Base-by-base conservation (phyloP, 2,888 invertebrate genomes). In the Galeopsomyia nigrocyanea region DNA sequence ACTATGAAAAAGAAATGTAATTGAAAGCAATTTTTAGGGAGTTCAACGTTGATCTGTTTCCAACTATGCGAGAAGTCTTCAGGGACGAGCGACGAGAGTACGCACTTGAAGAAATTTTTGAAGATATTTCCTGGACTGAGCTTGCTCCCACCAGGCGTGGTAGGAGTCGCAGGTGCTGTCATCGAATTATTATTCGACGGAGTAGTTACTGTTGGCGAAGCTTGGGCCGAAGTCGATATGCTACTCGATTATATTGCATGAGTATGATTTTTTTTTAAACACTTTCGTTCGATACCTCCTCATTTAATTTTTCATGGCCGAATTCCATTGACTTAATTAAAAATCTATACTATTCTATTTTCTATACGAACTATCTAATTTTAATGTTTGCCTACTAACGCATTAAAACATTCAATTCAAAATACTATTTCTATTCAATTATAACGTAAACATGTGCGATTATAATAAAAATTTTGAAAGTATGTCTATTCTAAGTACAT, bases 51-150 rank as follows among this genome's bases (percentile, higher is more conserved):
- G 58, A 57, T 63, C 60, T 68, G 17, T 61, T 75, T 75, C 68
- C 75, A 75, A 72, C 75, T 75, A 66, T 50, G 68, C 57, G 83
- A 73, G n/a, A n/a, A n/a, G 75, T 80, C 78, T 79, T 81, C 79
- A 76, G 78, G 75, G 79, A 77, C 78, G 80, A 81, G 79, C 79
- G 77, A 64, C 65, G 76, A 78, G 75, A 78, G 88, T 88, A 88
- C 89, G 91, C 95, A 96, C 96, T 96, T 96, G 93, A 96, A 96
- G 90, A 96, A 95, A 90, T 95, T 96, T 91, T 96, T 96, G 92
- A 96, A 95, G 89, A 96, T 95, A 90, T 93, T 93, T 87, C 93
- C 93, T 73, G 94, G 92, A 82, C 95, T 94, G 85, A 95, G 92
- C 88, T 94, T 94, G 87, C 89, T 90, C 80, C 88, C 87, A 80